Percentiles rank a stretch among this genome's conserved stretches.
These are phyloP conservation scores for Calidris pugnax DNA, from an alignment of 2,113 vertebrate species.

Conservation along the genomic window DNA sequence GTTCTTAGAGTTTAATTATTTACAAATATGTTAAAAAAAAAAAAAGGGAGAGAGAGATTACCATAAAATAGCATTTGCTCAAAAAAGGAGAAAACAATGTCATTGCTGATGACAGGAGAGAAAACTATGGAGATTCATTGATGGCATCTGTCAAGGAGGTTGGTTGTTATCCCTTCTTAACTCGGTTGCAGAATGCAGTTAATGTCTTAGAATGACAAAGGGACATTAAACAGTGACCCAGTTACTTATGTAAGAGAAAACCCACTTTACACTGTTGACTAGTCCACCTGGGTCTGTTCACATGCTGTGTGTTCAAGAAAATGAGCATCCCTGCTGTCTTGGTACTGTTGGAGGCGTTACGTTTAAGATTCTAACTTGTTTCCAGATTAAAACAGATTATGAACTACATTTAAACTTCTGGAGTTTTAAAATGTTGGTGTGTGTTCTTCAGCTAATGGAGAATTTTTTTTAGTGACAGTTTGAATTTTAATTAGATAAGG, in stretches of 20 bases:
- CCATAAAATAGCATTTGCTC: background rate
- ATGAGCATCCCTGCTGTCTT: background rate
- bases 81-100: background rate
- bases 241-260: conserved; percentile 17
- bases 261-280: background rate
- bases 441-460: background rate
- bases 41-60: background rate
- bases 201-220: background rate
- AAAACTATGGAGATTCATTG: background rate
- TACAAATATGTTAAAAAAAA: background rate
- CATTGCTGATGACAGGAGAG: background rate
- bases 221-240: background rate
- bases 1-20: background rate
- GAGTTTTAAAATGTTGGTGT: background rate
- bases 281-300: background rate
- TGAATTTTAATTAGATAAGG: background rate
- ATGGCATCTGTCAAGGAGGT: background rate
- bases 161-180: background rate
- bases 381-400: background rate
- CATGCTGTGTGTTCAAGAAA: background rate
- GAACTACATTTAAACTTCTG: background rate
- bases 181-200: background rate
- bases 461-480: background rate
- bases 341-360: background rate
- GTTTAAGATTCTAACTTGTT: background rate